These are phyloP conservation scores for Dinomys branickii DNA, from an alignment of 2,113 vertebrate genomes.

Conservation along the genomic window DNA sequence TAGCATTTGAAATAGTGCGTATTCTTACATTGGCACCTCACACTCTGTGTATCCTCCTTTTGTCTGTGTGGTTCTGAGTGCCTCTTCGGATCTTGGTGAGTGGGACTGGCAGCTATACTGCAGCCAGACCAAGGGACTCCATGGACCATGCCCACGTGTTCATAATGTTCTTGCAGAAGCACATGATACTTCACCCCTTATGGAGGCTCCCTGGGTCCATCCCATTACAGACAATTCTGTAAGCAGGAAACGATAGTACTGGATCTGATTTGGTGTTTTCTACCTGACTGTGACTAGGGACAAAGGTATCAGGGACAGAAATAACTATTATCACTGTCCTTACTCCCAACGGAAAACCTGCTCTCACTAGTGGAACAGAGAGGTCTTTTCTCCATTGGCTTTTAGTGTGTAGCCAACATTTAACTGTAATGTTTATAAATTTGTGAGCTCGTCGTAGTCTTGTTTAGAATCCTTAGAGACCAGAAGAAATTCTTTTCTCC, in stretches of 20 bases:
- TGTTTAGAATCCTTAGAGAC: not conserved
- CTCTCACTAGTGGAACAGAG: not conserved
- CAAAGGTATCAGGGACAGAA: not conserved
- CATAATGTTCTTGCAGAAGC: not conserved
- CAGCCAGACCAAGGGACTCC: not conserved
- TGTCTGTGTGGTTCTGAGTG: not conserved
- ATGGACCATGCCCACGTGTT: not conserved
- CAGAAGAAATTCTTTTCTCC: slow-evolving; percentile 20
- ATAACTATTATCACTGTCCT: not conserved
- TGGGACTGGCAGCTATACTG: not conserved
- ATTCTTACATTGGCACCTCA: not conserved
- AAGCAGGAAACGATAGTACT: not conserved
- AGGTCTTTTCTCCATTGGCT: not conserved
- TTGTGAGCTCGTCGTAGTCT: not conserved
- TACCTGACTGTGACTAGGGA: not conserved
- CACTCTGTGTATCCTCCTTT: not conserved
- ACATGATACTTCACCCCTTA: not conserved
- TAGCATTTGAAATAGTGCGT: not conserved
- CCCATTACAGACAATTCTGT: not conserved
- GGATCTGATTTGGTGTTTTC: not conserved
- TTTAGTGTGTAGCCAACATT: not conserved
- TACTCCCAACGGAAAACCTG: not conserved
- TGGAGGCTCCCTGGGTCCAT: not conserved
- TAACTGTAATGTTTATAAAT: not conserved
- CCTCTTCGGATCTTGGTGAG: not conserved